A percentile compares a stretch with the other conserved stretches of the same genome.
phyloP scores from a whole-genome alignment of 2,113 vertebrate species.

The Gobiocypris rarus region DNA sequence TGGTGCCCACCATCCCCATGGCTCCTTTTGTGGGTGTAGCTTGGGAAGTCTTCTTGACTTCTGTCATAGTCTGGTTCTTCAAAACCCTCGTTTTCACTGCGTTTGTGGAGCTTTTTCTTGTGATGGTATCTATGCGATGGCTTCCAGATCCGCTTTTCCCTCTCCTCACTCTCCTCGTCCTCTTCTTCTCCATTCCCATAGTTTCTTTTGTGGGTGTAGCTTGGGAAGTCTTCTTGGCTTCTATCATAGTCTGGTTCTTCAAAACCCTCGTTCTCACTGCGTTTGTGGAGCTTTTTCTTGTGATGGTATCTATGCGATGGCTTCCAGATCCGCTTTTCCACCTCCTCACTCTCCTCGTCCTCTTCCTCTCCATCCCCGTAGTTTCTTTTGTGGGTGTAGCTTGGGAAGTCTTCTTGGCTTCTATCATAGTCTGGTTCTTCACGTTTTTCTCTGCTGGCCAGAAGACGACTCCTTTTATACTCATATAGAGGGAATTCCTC shows the following conservation, averaged over 20 bases:
- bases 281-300: slow-evolving; percentile 64
- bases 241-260: slow-evolving; percentile 61
- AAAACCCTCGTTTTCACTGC: slow-evolving; percentile 61
- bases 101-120: slow-evolving; percentile 64
- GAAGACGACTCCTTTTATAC: slow-evolving; percentile 40
- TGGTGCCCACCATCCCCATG: slow-evolving; percentile 5
- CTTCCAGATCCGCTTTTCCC: slow-evolving; percentile 62
- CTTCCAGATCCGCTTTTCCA: slow-evolving; percentile 62
- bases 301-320: slow-evolving; percentile 65
- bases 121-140: slow-evolving; percentile 65
- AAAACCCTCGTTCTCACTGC: slow-evolving; percentile 61
- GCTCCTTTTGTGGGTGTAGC: slow-evolving; percentile 42
- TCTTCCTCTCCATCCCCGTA: slow-evolving; percentile 22
- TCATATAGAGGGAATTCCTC: slow-evolving; percentile 56
- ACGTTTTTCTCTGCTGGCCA: slow-evolving; percentile 46
- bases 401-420: slow-evolving; percentile 62
- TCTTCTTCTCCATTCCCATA: slow-evolving; percentile 13
- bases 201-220: slow-evolving; percentile 42
- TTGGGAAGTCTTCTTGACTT: slow-evolving; percentile 63
- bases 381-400: slow-evolving; percentile 43
- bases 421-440: slow-evolving; percentile 60
- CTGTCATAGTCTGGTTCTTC: slow-evolving; percentile 61
- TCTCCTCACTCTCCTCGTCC: slow-evolving; percentile 3
- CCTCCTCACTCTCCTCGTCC: slow-evolving; percentile 1
- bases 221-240: slow-evolving; percentile 62